Conservation (phyloP, 2,797 vertebrate species). For the Darevskia mixta region DNA sequence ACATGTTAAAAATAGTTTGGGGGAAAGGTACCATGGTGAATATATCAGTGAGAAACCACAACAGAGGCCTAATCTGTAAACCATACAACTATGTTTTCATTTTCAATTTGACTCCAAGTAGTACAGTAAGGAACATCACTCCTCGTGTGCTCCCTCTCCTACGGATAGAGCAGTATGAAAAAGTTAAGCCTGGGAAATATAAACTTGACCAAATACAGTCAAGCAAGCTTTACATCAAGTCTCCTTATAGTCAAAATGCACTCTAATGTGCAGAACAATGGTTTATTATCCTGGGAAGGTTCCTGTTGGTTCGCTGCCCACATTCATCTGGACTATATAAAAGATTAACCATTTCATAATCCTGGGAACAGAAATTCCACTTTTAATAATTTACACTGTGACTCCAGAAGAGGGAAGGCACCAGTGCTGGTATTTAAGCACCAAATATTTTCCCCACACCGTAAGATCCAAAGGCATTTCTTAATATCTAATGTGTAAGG, state of each 20-base stretch:
- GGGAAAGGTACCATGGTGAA: neutral
- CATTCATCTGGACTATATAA: constrained; percentile 30
- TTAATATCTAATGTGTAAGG: neutral
- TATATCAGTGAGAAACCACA: constrained; percentile 13
- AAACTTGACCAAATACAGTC: constrained; percentile 62
- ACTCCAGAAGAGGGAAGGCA: neutral
- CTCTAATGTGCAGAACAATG: constrained; percentile 16
- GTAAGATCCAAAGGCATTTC: neutral
- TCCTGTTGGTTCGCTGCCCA: constrained; percentile 43
- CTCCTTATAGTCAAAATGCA: constrained; percentile 48
- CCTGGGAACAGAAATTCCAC: neutral
- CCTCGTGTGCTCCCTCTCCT: constrained; percentile 13
- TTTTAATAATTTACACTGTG: neutral
- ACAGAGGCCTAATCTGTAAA: neutral
- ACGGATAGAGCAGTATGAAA: constrained; percentile 61
- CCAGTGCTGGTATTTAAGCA: neutral
- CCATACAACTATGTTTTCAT: neutral
- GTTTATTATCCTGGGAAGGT: constrained; percentile 49
- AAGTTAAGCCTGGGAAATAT: constrained; percentile 37
- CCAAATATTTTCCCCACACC: neutral
- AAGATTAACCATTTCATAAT: constrained; percentile 34
- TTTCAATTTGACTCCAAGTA: constrained; percentile 21
- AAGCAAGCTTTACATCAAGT: constrained; percentile 33
- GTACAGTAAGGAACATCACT: neutral
- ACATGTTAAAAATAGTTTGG: neutral